Evolutionary conservation across 2,888 invertebrate genomes (phyloP), one percentile per base, ranked within the genome.

Genomic region (Eumerus sabulonum): DNA sequence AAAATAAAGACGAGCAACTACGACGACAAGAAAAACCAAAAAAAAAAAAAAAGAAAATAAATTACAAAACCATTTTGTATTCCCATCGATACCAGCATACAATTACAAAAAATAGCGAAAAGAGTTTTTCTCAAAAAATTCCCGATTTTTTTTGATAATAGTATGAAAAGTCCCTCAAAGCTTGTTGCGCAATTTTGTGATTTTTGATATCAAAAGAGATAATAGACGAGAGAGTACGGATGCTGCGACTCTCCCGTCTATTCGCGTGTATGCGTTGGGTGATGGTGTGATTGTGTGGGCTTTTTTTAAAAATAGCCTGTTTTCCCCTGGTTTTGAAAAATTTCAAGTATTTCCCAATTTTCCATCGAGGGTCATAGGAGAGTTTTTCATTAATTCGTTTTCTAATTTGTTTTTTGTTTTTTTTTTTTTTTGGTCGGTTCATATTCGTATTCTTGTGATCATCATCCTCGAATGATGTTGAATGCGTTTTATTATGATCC

Each of bases 361-460:
- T 79, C 79, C 79, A 79, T 79, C 79, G 79, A 73, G 79, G 74
- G 79, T 79, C 79, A 79, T 79, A 74, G 68, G 53, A 77, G 77
- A 73, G 48, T 62, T 36, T 19, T 47, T 18, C 7, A 42, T 27
- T 38, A 35, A 14, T 47, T n/a, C n/a, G n/a, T n/a, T n/a, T n/a
- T n/a, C n/a, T n/a, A n/a, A n/a, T n/a, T n/a, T n/a, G n/a, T n/a
- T n/a, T n/a, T n/a, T n/a, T n/a, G n/a, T n/a, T n/a, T n/a, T 53
- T 53, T 59, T 57, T 70, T 60, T 17, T 51, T 56, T 60, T 60
- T 50, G 16, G 7, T 7, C 7, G 2, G 2, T 27, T 27, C 27
- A 7, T 27, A 4, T 7, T 27, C 27, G 27, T 27, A 27, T 27
- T 27, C 27, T 27, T 7, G 27, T 27, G 7, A 4, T 27, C 27